Evolutionary conservation across 2,888 invertebrate genomes (phyloP), one percentile per base, ranked within the genome.

Genomic region (Apantesis nais): DNA sequence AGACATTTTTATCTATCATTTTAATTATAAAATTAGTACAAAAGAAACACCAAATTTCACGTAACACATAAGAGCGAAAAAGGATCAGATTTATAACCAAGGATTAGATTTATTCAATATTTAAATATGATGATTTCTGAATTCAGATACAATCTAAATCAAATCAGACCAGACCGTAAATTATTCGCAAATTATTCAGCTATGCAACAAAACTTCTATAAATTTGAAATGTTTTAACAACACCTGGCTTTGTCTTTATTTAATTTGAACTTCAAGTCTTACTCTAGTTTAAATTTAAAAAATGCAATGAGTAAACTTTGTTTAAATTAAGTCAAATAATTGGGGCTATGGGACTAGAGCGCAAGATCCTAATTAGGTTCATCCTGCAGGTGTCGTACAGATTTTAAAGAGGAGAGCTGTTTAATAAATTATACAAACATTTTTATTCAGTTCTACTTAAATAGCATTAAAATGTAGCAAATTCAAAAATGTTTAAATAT

Each of bases 341-440:
- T 65, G 37, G 62, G 70, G 68, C 74, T 76, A 78, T 81, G 74
- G 70, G 64, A 70, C 68, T 70, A 65, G 61, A 85, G 84, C 79
- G 82, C 77, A 76, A 83, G 83, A 84, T 83, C 84, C 79, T 89
- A 90, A 89, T 88, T 88, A 88, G 84, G 75, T 63, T 82, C 78
- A 76, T 85, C 78, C 76, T 85, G 81, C 85, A 86, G 86, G 83
- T 85, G 81, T 75, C 73, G 78, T 79, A 78, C 78, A 83, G 85
- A 86, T 88, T 86, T 22, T 86, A 83, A 81, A 81, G 77, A 76
- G 70, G 74, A 77, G 79, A 79, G 70, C 74, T 71, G 74, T 72
- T 69, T 86, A 85, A 87, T 88, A 83, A 88, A 87, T 82, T 82
- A 76, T 37, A 71, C 70, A 61, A 76, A 81, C 78, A 83, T 77